Evolutionary conservation across 2,113 vertebrate genomes (phyloP), one percentile per base, ranked within the genome.

Genomic region (Gasterosteus aculeatus): DNA sequence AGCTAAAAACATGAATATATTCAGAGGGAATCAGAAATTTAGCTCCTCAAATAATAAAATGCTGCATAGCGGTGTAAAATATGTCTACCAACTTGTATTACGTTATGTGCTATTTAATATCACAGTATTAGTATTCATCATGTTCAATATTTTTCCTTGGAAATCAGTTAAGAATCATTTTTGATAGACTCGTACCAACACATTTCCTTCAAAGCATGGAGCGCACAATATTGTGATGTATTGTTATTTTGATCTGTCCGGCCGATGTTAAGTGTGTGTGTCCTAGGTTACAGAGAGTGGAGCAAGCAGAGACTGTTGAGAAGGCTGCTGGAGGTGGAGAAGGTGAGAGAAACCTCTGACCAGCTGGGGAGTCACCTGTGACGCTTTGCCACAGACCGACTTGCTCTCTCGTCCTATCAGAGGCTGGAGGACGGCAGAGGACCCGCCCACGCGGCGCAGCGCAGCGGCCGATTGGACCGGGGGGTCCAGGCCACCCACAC

Each of bases 301-400:
- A 97, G 95, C 85, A 97, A 94, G 85, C 95, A 96, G 79, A 94
- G 96, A 79, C 93, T 97, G 79, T 61, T 97, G 87, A 94, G 95
- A 10, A 91, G 92, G 71, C 93, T 98, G 60, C 76, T 90, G 0
- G 95, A 96, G 47, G 86, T 97, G 59, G 97, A 97, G 90, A 96
- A 95, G 91, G 97, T 99, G 85, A 95, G 94, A 53, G 59, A 19
- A 70, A 79, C 26, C 69, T 0, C 10, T 53, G 12, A 51, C 58
- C 58, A 31, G 16, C 33, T 51, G 10, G 16, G 11, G 67, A 51
- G 51, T 53, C 47, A 12, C 22, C 41, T 75, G 59, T 49, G 44
- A 62, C 4, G 63, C 69, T 31, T 19, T 9, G 15, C 72, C 4
- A 80, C 80, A 72, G 31, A 68, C 35, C 1, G 62, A 62, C 76